Evolutionary conservation across 1,140 invertebrate species (phyloP), one percentile per base, ranked within the genome.

Genomic region (Leptoteleia sp.): DNA sequence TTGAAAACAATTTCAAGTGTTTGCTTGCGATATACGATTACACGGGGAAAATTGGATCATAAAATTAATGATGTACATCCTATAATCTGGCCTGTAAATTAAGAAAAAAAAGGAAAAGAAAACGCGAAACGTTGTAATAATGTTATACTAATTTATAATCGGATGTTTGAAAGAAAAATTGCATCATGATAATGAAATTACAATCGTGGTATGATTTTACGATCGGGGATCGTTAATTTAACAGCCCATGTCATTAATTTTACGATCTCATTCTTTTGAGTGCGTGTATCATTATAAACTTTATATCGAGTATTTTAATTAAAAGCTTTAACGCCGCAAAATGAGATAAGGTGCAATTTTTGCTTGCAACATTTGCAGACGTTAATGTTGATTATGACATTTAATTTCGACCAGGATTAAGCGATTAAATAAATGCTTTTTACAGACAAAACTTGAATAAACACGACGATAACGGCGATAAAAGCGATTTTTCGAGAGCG

Each of bases 51-150:
- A 59, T 42, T 27, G 37, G 35, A 61, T 71, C 25, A 43, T 71
- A 59, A 71, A 71, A 57, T 59, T 59, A 57, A 57, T 50, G 37
- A 48, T 25, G 33, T 42, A 19, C 11, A 52, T 59, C 43, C 15
- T 57, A 35, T 70, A 42, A 50, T 48, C 22, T 8, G 8, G 6
- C 25, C 45, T 33, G 16, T 43, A 37, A 52, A 47, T 50, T 48
- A 25, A 42, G 50, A 48, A 33, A 33, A 15, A 13, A n/a, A n/a
- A n/a, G n/a, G n/a, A n/a, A n/a, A n/a, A n/a, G n/a, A 38, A 35
- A 16, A 37, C 38, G 0, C 1, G 19, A 54, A 42, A 15, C 3
- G 37, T 52, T 52, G 13, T 33, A 12, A 43, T 47, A 55, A 52
- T 37, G 27, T 16, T 12, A 19, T 31, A 27, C 40, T 47, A 67